These are phyloP conservation scores for Sphaeramia orbicularis DNA, from an alignment of 2,797 vertebrate genomes.

Conservation along the genomic window DNA sequence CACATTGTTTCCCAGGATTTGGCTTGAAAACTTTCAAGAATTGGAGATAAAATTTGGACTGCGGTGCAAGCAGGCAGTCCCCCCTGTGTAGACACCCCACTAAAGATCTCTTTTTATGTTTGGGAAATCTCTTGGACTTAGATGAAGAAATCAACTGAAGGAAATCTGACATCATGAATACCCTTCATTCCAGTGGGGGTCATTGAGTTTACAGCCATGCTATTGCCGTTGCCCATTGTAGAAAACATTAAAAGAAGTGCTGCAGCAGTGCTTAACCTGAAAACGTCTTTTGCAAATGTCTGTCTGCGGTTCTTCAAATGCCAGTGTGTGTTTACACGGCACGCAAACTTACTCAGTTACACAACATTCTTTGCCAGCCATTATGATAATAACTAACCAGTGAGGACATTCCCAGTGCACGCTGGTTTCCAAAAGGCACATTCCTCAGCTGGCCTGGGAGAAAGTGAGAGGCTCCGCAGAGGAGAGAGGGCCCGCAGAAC, in stretches of 20 bases:
- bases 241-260: conserved; percentile 17
- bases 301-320: conserved; percentile 16
- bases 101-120: conserved; percentile 50
- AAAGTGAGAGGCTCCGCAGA: conserved; percentile 69
- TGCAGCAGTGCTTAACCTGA: conserved; percentile 20
- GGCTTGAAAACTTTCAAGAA: conserved; percentile 63
- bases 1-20: conserved; percentile 79
- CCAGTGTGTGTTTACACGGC: conserved; percentile 12
- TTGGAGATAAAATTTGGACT: conserved; percentile 63
- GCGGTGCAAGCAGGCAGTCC: conserved; percentile 20
- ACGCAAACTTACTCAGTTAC: conserved; percentile 15
- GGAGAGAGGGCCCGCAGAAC: conserved; percentile 52
- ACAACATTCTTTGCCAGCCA: conserved; percentile 46
- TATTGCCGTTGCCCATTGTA: conserved; percentile 22
- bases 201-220: conserved; percentile 36
- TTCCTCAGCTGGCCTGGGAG: conserved; percentile 65
- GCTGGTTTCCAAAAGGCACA: conserved; percentile 59
- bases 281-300: neutral
- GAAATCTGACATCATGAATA: conserved; percentile 57
- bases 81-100: conserved; percentile 19
- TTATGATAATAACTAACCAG: conserved; percentile 53
- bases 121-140: conserved; percentile 57
- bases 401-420: conserved; percentile 34
- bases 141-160: conserved; percentile 72
- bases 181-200: conserved; percentile 20